Percentiles rank a stretch among this genome's conserved stretches.
These are phyloP conservation scores for Antedon bifida DNA, from an alignment of 35 echinoderm and acorn worm genomes.

Conservation along the genomic window DNA sequence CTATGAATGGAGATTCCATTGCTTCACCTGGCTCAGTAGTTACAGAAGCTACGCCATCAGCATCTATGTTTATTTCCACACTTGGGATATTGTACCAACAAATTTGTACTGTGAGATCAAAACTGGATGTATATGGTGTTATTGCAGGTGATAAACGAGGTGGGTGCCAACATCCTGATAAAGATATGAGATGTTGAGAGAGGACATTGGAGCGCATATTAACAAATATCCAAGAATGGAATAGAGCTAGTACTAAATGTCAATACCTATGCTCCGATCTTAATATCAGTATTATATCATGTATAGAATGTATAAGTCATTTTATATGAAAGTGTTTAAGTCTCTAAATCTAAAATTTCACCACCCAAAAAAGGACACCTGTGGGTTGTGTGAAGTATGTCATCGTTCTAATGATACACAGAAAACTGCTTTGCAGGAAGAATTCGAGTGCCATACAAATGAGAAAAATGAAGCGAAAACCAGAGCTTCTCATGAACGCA, in stretches of 20 bases:
- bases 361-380: conserved; percentile 44
- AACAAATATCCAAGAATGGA: no score
- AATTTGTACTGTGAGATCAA: conserved; percentile 1
- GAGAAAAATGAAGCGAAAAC: conserved; percentile 38
- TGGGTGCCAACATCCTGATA: not conserved
- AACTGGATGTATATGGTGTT: conserved; percentile 6
- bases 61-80: conserved; percentile 36
- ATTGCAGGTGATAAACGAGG: conserved; percentile 17
- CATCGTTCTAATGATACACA: not conserved
- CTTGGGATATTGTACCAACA: conserved; percentile 8
- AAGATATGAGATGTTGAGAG: conserved; percentile 9
- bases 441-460: not conserved
- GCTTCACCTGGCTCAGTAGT: no score
- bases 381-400: conserved; percentile 32
- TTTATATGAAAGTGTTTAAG: conserved; percentile 20
- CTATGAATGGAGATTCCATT: no score
- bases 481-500: not conserved
- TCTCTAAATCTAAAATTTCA: conserved; percentile 44
- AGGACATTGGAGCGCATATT: no score
- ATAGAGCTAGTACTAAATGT: no score
- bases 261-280: no score
- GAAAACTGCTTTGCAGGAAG: not conserved
- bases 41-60: no score
- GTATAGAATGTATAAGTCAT: no score
- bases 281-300: no score